A percentile compares a stretch with the other conserved stretches of the same genome.
These are phyloP conservation scores for Lycaena phlaeas DNA, from an alignment of 2,888 invertebrate genomes.

Conservation along the genomic window DNA sequence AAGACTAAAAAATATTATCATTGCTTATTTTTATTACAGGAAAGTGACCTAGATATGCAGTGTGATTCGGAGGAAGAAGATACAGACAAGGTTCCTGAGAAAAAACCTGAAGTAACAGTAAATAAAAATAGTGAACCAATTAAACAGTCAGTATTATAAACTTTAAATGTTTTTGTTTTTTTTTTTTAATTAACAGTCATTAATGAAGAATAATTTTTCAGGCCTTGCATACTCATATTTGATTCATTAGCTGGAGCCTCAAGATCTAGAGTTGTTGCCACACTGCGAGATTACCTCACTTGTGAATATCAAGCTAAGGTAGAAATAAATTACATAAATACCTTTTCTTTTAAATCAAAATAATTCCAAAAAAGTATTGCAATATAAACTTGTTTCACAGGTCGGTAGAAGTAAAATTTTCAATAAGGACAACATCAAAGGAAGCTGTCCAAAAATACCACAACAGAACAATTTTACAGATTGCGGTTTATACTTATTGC, in stretches of 20 bases:
- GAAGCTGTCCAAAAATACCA: constrained; percentile 92
- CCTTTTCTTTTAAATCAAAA: too few species aligned
- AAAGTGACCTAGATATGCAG: constrained; percentile 69
- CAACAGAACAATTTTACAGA: constrained; percentile 98
- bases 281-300: constrained; percentile 91
- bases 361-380: not conserved
- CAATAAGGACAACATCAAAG: constrained; percentile 88
- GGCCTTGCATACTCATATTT: constrained; percentile 95
- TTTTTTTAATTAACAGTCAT: too few species aligned
- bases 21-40: constrained; percentile 43
- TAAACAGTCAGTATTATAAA: constrained; percentile 72
- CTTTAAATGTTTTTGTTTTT: constrained; percentile 12
- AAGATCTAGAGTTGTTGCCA: constrained; percentile 88
- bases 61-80: constrained; percentile 67
- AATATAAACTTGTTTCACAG: constrained; percentile 28
- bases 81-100: constrained; percentile 43
- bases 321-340: too few species aligned
- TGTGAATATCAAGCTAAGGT: constrained; percentile 87
- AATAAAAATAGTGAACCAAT: constrained; percentile 65
- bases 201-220: too few species aligned
- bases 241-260: constrained; percentile 92
- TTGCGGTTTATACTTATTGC: constrained; percentile 95
- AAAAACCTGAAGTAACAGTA: constrained; percentile 41
- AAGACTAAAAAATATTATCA: too few species aligned
- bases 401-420: constrained; percentile 78